Percentiles rank a stretch among this genome's conserved stretches.
These are phyloP conservation scores for Druceiella hillmani DNA, from an alignment of 2,888 invertebrate genomes.

Conservation along the genomic window DNA sequence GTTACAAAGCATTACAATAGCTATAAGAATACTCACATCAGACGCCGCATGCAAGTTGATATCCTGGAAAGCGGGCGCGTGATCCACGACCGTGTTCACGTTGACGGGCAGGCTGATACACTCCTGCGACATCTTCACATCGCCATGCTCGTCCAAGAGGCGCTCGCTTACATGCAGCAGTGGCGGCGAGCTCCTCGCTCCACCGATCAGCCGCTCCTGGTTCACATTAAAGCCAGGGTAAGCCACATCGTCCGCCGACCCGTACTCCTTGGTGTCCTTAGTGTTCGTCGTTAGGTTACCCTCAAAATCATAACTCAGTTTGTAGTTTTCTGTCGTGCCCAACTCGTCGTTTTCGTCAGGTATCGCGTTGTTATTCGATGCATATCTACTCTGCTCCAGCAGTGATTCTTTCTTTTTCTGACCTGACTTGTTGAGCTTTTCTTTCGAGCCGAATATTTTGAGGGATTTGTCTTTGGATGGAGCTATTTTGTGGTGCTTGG, in stretches of 20 bases:
- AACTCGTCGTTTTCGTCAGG: conserved; percentile 44
- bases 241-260: conserved; percentile 38
- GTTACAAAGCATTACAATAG: no score
- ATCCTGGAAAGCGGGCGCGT: conserved; percentile 48
- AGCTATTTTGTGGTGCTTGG: conserved; percentile 52
- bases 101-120: conserved; percentile 46
- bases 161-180: not conserved
- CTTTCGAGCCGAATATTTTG: conserved; percentile 51
- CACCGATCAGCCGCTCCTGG: not conserved
- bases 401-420: conserved; percentile 21
- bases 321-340: no score
- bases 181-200: not conserved
- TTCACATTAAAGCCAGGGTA: not conserved
- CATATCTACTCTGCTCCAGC: conserved; percentile 15
- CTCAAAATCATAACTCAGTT: conserved; percentile 25
- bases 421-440: conserved; percentile 43
- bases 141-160: conserved; percentile 27
- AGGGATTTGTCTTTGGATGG: conserved; percentile 42
- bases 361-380: conserved; percentile 44
- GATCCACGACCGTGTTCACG: conserved; percentile 36
- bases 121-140: conserved; percentile 44
- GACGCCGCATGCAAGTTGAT: conserved; percentile 42
- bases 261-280: conserved; percentile 35
- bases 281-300: conserved; percentile 21
- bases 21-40: conserved; percentile 34